Base-by-base conservation (phyloP, 2,797 vertebrate species). In the Pygocentrus nattereri region DNA sequence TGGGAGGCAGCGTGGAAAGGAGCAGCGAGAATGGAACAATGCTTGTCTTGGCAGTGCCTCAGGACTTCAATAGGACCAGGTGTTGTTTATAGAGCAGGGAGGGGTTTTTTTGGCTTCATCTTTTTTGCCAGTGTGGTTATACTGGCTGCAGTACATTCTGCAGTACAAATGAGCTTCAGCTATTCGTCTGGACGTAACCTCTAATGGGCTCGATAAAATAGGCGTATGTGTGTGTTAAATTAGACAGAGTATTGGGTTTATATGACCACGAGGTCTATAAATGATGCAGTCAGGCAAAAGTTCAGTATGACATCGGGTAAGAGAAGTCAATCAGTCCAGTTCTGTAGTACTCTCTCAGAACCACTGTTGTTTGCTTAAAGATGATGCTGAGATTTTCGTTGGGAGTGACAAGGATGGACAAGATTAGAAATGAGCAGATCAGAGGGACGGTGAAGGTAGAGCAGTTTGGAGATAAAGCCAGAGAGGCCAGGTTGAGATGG, bases 1-100 rank as follows among this genome's bases (percentile, higher is more conserved):
- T 19, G 30, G 30, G 10, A 77, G 58, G 74, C 47, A 30, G 58
- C 8, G 67, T 70, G 73, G 61, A 69, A 75, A 49, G 50, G 34
- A 71, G 69, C 59, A 77, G 58, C 10, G 47, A 74, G 47, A 72
- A 68, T 12, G 23, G 86, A 83, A 85, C 85, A 85, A 87, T n/a
- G 87, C 85, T 77, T 73, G 70, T 56, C 64, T 81, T 89, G 72
- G 50, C 75, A 79, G 30, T 62, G 82, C 74, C 31, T 54, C 23
- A 5, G 25, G 38, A 76, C 7, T 67, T 78, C 71, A 74, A 78
- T 72, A 77, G 62, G 76, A 82, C 76, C 81, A 82, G 76, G 70
- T 82, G 81, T 74, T 74, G 70, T 78, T 78, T 82, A 78, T 67
- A 67, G 70, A 73, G 59, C 13, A 50, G 31, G 49, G 27, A 31